A percentile compares a stretch with the other conserved stretches of the same genome.
These are phyloP conservation scores for Bubo blakistoni DNA, from an alignment of 2,113 vertebrate species.

Conservation along the genomic window DNA sequence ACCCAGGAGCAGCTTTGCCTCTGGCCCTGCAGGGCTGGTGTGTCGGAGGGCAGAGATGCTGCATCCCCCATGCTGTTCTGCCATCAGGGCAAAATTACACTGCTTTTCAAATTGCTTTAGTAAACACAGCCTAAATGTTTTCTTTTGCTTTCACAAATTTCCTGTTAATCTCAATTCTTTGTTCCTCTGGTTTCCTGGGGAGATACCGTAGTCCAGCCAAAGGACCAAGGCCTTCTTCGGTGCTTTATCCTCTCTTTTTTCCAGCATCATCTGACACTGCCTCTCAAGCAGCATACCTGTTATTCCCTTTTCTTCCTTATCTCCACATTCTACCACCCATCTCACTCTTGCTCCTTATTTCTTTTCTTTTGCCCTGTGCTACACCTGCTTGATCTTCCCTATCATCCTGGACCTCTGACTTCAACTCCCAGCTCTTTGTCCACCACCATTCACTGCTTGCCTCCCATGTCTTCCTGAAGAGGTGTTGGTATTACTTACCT, in stretches of 20 bases:
- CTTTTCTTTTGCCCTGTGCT: not conserved
- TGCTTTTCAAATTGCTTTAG: not conserved
- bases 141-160: slow-evolving; percentile 1
- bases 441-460: accelerated
- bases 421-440: not conserved
- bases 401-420: not conserved
- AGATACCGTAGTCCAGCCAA: not conserved
- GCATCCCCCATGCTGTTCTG: not conserved
- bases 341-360: not conserved
- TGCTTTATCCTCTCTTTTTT: not conserved
- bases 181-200: not conserved
- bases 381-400: not conserved
- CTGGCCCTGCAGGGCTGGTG: not conserved
- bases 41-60: not conserved
- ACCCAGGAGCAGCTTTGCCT: not conserved
- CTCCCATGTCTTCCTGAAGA: not conserved
- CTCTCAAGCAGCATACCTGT: not conserved
- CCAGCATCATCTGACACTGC: not conserved
- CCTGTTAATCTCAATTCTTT: not conserved
- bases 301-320: not conserved
- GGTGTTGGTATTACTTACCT: not conserved
- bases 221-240: not conserved
- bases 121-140: not conserved
- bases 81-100: not conserved
- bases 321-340: not conserved